Evolutionary conservation across 2,888 invertebrate species (phyloP), one percentile per base, ranked within the genome.

Genomic region (Meganola albula): DNA sequence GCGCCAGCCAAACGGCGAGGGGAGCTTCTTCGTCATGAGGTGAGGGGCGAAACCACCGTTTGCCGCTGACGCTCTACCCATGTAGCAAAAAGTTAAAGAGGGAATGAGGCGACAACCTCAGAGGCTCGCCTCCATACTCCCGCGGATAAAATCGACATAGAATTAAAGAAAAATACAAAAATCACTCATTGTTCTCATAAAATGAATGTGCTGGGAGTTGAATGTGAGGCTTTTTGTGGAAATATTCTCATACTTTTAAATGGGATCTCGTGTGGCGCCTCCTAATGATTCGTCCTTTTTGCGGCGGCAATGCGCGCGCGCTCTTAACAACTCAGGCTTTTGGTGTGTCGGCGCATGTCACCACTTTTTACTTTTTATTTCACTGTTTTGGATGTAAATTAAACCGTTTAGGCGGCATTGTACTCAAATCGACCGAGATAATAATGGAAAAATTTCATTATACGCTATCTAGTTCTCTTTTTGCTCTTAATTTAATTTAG

Each of bases 181-280:
- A 82, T 84, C 82, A 82, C 77, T 84, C 84, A 85, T 84, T 84
- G 84, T 85, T 85, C 84, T 83, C 84, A 82, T 83, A 82, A 84
- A 85, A 85, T 85, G 83, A 85, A 85, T 85, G 84, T 84, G 84
- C 83, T 71, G 76, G 72, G 80, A 83, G 77, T 82, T 83, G 84
- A 83, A 84, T 83, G 84, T 84, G 79, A 71, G 66, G 78, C 77
- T 85, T 84, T 85, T 85, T 84, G 82, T 83, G 79, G 67, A 84
- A 83, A 85, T 85, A 84, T 85, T 85, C 83, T 80, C 83, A 83
- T 85, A 84, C 83, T 85, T 80, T 84, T 83, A 84, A 83, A 84
- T 80, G 82, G 82, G 78, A 65, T 74, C 82, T 83, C 84, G 83
- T 84, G 84, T 84, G 84, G 84, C 84, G 84, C 84, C 84, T 82